phyloP scores from a whole-genome alignment of 2,113 vertebrate genomes.

The Phaethornis superciliosus region DNA sequence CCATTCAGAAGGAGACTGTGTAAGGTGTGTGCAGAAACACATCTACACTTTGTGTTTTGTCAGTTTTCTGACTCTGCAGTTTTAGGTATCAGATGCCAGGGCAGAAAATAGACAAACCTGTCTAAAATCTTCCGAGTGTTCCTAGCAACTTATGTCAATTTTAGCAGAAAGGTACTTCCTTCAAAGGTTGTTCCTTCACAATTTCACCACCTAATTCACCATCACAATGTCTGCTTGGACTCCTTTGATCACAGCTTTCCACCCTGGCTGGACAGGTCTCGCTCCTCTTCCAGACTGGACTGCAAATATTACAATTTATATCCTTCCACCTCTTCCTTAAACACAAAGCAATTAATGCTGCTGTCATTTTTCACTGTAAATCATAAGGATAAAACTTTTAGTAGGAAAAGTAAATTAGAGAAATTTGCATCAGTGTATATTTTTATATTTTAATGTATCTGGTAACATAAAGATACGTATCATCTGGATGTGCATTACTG shows the following conservation, averaged over 20 bases:
- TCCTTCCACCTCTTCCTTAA: not conserved
- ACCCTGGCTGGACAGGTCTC: not conserved
- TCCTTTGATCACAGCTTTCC: constrained; percentile 3
- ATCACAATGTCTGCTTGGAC: not conserved
- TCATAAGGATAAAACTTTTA: not conserved
- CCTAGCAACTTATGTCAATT: not conserved
- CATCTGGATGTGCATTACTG: not conserved
- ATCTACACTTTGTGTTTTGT: not conserved
- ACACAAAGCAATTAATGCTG: not conserved
- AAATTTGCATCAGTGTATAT: not conserved
- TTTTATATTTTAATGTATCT: not conserved
- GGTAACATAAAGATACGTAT: not conserved
- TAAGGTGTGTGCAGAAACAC: not conserved
- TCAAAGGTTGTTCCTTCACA: not conserved
- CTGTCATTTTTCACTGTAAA: not conserved
- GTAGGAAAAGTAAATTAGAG: not conserved
- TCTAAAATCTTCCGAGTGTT: not conserved
- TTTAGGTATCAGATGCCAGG: not conserved
- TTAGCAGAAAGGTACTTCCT: not conserved
- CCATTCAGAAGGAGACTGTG: not conserved
- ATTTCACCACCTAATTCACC: not conserved
- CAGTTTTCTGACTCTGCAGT: not conserved
- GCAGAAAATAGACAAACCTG: not conserved
- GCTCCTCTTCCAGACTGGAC: not conserved
- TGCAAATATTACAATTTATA: not conserved